Evolutionary conservation across 2,113 vertebrate genomes (phyloP).

Genomic region (Cathartes aura): DNA sequence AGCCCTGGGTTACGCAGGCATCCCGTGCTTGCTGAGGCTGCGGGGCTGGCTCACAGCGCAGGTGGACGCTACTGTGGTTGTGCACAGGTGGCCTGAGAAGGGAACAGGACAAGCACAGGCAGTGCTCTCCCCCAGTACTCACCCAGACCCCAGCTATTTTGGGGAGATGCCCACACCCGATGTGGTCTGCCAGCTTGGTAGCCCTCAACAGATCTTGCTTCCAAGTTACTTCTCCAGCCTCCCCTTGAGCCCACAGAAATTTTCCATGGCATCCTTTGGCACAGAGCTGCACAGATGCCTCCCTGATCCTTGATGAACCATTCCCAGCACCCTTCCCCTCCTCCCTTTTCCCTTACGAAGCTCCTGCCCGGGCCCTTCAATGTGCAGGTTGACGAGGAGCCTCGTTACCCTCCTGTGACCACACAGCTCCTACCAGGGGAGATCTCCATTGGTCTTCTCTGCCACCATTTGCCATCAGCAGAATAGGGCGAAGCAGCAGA

Average conservation of each 20-base stretch:
- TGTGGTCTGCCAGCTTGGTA: not conserved
- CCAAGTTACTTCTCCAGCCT: not conserved
- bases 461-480: not conserved
- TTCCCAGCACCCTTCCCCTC: not conserved
- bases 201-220: not conserved
- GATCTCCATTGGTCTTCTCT: not conserved
- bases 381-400: not conserved
- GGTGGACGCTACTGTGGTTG: not conserved
- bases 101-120: not conserved
- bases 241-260: not conserved
- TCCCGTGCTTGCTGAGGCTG: not conserved
- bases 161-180: not conserved
- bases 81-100: not conserved
- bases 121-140: not conserved
- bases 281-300: not conserved
- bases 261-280: not conserved
- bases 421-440: not conserved
- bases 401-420: not conserved
- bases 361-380: not conserved
- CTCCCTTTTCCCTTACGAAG: not conserved
- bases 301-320: not conserved
- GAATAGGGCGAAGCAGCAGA: not conserved
- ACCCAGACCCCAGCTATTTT: not conserved
- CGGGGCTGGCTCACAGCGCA: fast-evolving
- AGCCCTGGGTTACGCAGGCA: not conserved